phyloP scores from a whole-genome alignment of 64 coral and sea anemone genomes.

The Acropora yongei region DNA sequence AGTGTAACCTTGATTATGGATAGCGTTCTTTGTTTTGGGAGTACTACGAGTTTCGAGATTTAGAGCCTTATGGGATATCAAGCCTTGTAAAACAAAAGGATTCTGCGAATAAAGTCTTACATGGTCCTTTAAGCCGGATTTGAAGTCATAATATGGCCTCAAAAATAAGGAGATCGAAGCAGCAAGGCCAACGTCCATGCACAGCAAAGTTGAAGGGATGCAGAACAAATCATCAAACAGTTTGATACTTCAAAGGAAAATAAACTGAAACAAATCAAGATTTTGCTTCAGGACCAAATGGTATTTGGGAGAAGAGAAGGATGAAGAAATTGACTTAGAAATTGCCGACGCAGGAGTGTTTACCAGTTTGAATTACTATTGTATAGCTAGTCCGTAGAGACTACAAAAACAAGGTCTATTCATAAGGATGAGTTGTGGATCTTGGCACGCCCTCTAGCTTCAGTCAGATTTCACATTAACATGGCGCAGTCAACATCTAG shows the following conservation, averaged over 20 bases:
- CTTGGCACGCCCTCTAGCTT: too few species aligned
- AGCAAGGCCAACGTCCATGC: slow-evolving; percentile 3
- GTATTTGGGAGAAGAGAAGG: neutral
- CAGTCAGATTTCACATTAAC: too few species aligned
- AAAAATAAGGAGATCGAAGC: neutral
- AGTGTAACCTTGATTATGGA: too few species aligned
- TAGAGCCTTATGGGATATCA: too few species aligned
- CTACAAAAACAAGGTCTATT: too few species aligned
- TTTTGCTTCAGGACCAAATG: slow-evolving; percentile 4
- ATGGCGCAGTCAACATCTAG: too few species aligned
- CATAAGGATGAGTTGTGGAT: too few species aligned
- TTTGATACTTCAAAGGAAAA: slow-evolving; percentile 22
- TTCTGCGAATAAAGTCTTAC: neutral
- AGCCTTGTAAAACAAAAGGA: too few species aligned
- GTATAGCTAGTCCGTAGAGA: too few species aligned
- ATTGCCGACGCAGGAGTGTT: neutral
- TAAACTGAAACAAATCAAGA: neutral
- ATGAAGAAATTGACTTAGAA: slow-evolving; percentile 12
- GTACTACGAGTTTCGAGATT: too few species aligned
- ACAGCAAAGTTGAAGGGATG: slow-evolving; percentile 5
- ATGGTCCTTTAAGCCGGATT: slow-evolving; percentile 26
- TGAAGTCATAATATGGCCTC: slow-evolving; percentile 2
- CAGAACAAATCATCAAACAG: slow-evolving; percentile 21
- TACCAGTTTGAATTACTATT: neutral
- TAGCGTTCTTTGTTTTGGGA: too few species aligned